phyloP scores from a whole-genome alignment of 2,888 invertebrate genomes.

The Limnephilus marmoratus region DNA sequence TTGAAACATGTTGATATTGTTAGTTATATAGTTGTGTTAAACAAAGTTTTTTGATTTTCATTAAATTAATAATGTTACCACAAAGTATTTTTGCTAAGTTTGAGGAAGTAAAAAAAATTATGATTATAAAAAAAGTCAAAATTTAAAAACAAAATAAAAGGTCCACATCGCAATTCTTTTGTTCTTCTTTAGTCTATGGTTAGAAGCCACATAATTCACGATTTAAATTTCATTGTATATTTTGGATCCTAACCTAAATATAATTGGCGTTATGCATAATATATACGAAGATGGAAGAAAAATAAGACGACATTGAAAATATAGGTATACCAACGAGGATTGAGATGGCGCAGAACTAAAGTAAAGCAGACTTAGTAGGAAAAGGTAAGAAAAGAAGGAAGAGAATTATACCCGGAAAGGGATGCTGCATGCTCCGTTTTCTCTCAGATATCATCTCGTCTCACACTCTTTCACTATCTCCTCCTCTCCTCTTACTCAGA shows the following conservation, averaged over 20 bases:
- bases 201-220: background rate
- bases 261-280: background rate
- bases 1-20: too few species aligned
- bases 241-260: background rate
- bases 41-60: too few species aligned
- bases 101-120: too few species aligned
- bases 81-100: too few species aligned
- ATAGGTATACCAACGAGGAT: background rate
- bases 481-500: background rate
- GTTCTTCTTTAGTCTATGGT: too few species aligned
- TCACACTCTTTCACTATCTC: background rate
- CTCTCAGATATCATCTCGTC: conserved; percentile 20
- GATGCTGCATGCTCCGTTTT: background rate
- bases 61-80: too few species aligned
- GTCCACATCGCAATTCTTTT: too few species aligned
- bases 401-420: background rate
- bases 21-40: too few species aligned
- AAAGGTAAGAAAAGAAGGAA: background rate
- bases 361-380: background rate
- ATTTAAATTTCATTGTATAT: background rate
- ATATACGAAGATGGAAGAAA: background rate
- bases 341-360: background rate
- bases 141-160: too few species aligned
- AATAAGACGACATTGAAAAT: background rate
- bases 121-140: too few species aligned